Evolutionary conservation across 1,140 invertebrate species (phyloP), one percentile per base, ranked within the genome.

Genomic region (Charaxes varanes): DNA sequence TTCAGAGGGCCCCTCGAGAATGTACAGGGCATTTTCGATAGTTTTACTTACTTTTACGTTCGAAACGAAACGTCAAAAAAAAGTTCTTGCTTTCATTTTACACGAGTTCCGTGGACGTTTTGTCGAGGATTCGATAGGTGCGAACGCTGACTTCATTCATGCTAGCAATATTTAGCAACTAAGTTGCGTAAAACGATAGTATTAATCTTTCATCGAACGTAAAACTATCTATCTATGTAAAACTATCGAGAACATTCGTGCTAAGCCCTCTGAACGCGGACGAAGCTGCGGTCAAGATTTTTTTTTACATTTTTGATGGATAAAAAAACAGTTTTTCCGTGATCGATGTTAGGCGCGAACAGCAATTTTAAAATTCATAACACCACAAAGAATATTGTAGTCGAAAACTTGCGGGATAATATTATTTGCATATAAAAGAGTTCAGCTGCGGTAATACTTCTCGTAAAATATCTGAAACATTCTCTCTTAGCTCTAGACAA

Each of bases 401-500:
- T 38, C 30, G 26, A 33, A 41, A 41, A 38, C 23, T 19, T 41
- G 30, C 18, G 18, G 32, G 44, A 46, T 46, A 46, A 38, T 47
- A 30, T 26, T 48, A 53, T 53, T 53, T 44, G 46, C 51, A 49
- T 54, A 46, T 54, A 54, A 54, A 46, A 42, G 41, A 54, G 52
- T 41, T 50, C 40, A 47, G 32, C 50, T 43, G 44, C 41, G 35
- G 49, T 44, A 47, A 44, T 53, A 53, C 36, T 48, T 47, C 47
- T 37, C 36, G 31, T 60, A 54, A 57, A 66, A 61, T 60, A 57
- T 60, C 26, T 46, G 26, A 51, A 53, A 53, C 40, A 49, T 43
- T 43, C 34, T 38, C 36, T 52, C 45, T 23, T 45, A 37, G 32
- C 32, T 52, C 33, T 32, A 48, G 43, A 51, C 44, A 51, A 43